phyloP scores from a whole-genome alignment of 2,888 invertebrate species.

The Diogma glabrata region DNA sequence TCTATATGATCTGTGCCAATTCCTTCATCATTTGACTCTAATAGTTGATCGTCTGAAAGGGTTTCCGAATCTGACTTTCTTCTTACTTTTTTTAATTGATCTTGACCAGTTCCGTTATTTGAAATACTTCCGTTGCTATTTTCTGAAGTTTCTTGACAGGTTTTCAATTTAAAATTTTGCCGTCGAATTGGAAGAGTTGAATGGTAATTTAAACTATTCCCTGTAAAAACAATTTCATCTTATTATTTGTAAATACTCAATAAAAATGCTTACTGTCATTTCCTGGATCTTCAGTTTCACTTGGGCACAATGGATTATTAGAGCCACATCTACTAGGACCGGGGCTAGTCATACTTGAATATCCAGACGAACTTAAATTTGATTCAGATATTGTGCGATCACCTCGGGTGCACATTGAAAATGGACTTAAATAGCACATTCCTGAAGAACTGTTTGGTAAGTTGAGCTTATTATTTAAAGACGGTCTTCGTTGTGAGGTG shows the following conservation, averaged over 20 bases:
- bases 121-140: slow-evolving; percentile 23
- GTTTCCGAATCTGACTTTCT: slow-evolving; percentile 64
- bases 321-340: slow-evolving; percentile 73
- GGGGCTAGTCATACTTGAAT: slow-evolving; percentile 76
- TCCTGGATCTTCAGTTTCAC: slow-evolving; percentile 62
- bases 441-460: slow-evolving; percentile 35
- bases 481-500: slow-evolving; percentile 41
- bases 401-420: slow-evolving; percentile 57
- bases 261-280: slow-evolving; percentile 32
- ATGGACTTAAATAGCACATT: slow-evolving; percentile 69
- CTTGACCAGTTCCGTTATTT: slow-evolving; percentile 17
- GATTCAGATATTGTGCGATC: slow-evolving; percentile 72
- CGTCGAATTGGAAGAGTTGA: slow-evolving; percentile 40
- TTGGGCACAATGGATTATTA: slow-evolving; percentile 64
- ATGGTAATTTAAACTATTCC: slow-evolving; percentile 25
- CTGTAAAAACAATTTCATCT: neutral
- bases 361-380: slow-evolving; percentile 72
- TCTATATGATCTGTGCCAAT: slow-evolving; percentile 60
- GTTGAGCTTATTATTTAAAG: slow-evolving; percentile 36
- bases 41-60: slow-evolving; percentile 54
- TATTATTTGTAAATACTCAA: neutral
- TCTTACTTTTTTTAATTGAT: slow-evolving; percentile 26
- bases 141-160: slow-evolving; percentile 39
- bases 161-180: slow-evolving; percentile 50
- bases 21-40: slow-evolving; percentile 66